Percentiles rank a stretch among this genome's conserved stretches.
phyloP scores from a whole-genome alignment of 2,888 invertebrate species.

The Monoplex corrugatus region DNA sequence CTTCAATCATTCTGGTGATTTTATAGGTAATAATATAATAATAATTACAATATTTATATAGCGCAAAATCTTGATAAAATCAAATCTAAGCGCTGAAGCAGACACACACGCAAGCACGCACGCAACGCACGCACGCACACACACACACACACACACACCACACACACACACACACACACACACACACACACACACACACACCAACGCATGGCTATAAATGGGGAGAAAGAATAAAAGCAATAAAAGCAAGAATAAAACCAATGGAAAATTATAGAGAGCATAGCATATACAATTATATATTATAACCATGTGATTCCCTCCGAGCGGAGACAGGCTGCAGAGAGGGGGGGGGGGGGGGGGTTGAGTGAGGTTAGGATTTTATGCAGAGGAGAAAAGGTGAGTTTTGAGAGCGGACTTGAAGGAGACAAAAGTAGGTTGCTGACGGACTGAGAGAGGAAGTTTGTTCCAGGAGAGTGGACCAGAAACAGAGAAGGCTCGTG shows the following conservation, averaged over 20 bases:
- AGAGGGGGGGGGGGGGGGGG: too few species aligned
- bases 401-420: too few species aligned
- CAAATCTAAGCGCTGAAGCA: too few species aligned
- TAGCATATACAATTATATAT: neutral
- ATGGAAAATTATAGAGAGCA: neutral
- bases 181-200: slow-evolving; percentile 16
- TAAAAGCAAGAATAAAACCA: neutral
- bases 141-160: neutral
- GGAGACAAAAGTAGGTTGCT: too few species aligned
- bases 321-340: neutral
- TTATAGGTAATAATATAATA: too few species aligned
- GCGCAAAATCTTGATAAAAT: too few species aligned
- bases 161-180: neutral
- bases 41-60: neutral
- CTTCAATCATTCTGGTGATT: too few species aligned
- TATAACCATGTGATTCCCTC: too few species aligned
- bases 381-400: neutral
- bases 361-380: too few species aligned
- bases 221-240: neutral
- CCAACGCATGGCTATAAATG: neutral
- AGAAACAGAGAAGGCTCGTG: too few species aligned
- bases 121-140: neutral
- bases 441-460: too few species aligned
- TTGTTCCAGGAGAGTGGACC: too few species aligned
- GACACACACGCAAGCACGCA: neutral